These are phyloP conservation scores for Aulostomus chinensis DNA, from an alignment of 2,797 vertebrate genomes.

Conservation along the genomic window DNA sequence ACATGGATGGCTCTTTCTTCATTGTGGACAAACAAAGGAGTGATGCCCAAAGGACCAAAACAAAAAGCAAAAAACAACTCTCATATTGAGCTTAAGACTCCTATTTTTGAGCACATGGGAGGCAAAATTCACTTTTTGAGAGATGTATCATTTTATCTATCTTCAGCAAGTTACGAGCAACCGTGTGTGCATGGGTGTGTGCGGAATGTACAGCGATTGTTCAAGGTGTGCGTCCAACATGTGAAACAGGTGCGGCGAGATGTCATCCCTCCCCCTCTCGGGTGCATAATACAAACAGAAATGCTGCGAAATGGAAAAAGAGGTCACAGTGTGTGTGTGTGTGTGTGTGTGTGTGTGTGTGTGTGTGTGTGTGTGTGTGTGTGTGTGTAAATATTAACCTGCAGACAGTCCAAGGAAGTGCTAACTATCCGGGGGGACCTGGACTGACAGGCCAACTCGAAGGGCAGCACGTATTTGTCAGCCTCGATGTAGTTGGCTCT, in stretches of 20 bases:
- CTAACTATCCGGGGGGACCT: constrained; percentile 96
- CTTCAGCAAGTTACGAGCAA: too few species aligned
- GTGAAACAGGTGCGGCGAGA: constrained; percentile 26
- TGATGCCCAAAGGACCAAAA: too few species aligned
- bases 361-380: not conserved
- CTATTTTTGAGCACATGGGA: too few species aligned
- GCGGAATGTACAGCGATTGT: not conserved
- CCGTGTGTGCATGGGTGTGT: not conserved
- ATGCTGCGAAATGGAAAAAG: not conserved
- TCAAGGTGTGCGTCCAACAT: not conserved
- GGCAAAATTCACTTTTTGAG: too few species aligned
- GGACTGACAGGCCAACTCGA: constrained; percentile 96
- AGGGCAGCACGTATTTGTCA: constrained; percentile 96
- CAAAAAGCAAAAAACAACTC: too few species aligned
- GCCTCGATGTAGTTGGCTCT: constrained; percentile 98
- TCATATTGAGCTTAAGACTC: too few species aligned
- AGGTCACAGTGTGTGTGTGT: too few species aligned
- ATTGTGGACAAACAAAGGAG: too few species aligned
- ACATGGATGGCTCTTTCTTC: too few species aligned
- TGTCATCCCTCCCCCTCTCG: not conserved
- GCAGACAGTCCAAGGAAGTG: constrained; percentile 95
- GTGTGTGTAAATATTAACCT: constrained; percentile 73
- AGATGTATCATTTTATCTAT: too few species aligned
- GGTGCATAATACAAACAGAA: not conserved
- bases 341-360: constrained; percentile 2